Evolutionary conservation across 2,888 invertebrate genomes (phyloP).

Genomic region (Gymnocheta viridis): DNA sequence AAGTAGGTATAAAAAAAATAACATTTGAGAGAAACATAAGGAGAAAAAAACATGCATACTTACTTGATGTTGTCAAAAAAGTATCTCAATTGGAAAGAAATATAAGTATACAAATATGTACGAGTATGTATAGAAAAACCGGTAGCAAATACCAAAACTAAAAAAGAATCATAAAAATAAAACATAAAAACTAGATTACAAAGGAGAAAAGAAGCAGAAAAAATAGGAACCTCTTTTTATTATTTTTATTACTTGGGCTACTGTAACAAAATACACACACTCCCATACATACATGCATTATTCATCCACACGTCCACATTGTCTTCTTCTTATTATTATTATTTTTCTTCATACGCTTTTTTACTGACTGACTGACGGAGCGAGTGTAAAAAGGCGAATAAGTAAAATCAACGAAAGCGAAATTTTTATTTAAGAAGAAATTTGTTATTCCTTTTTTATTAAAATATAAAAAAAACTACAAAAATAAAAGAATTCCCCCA

Average conservation of each 20-base stretch:
- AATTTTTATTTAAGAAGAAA: conserved; percentile 68
- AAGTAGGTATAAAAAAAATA: conserved; percentile 1
- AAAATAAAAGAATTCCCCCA: conserved; percentile 63
- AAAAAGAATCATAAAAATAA: conserved; percentile 67
- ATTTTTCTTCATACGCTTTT: conserved; percentile 32
- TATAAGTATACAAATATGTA: background rate
- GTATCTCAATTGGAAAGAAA: conserved; percentile 25
- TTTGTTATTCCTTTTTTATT: conserved; percentile 57
- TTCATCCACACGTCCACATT: background rate
- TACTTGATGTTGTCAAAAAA: conserved; percentile 33
- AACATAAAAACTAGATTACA: conserved; percentile 7
- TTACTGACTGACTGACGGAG: conserved; percentile 38
- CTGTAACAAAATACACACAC: conserved; percentile 18
- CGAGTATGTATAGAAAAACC: conserved; percentile 47
- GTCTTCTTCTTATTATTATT: conserved; percentile 37
- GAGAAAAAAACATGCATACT: background rate
- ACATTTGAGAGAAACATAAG: background rate
- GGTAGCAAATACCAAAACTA: conserved; percentile 63
- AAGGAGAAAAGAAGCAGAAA: conserved; percentile 51
- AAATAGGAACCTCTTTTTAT: conserved; percentile 46
- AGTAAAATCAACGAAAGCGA: conserved; percentile 70
- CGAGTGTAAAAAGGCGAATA: conserved; percentile 38
- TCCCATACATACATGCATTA: conserved; percentile 5
- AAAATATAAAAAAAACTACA: conserved; percentile 15
- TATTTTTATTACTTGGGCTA: conserved; percentile 31